Base-by-base conservation (phyloP, 2,888 invertebrate genomes). In the Stenodema calcarata region DNA sequence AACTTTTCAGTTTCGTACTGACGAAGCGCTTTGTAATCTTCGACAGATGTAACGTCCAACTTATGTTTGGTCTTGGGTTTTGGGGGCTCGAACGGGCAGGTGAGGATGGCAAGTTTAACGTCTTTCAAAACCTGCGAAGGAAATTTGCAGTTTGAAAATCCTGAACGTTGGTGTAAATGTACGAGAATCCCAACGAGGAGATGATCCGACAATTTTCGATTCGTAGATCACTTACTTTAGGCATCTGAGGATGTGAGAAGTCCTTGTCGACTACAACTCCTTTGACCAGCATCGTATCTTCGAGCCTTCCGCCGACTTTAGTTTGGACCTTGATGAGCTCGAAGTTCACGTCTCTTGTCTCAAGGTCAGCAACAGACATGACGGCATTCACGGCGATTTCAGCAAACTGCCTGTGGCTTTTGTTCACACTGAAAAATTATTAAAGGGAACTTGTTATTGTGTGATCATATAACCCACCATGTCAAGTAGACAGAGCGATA, bases 51-150 rank as follows among this genome's bases (percentile, higher is more conserved):
- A 12, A 99, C 97, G 90, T 99, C 98, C 90, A 99, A 94, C 96
- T 99, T 99, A 94, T 99, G 99, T 92, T 99, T 99, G 89, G 99
- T 99, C 93, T 99, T 99, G 1, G 99, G 99, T 93, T 99, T 99
- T 82, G 99, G 99, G 84, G 99, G 99, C 93, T 99, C 99, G 92
- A 99, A 99, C 90, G 99, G 98, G 91, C 99, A 99, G 23, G 99
- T 99, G 27, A 99, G 93, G 91, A 99, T 99, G 0, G 99, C 99
- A 88, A 99, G 93, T 91, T 98, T 98, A 0, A 97, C 99, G 91
- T 99, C 94, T 91, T 95, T 93, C 73, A 95, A 91, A 87, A 91
- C 91, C 93, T 94, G 90, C n/a, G 50, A 84, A 50, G 41, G 1
- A 2, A 23, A 78, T 35, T 44, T 44, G 44, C 2, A 14, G 44